A percentile compares a stretch with the other conserved stretches of the same genome.
These are phyloP conservation scores for Protaetia brevitarsis DNA, from an alignment of 1,140 invertebrate genomes.

Conservation along the genomic window DNA sequence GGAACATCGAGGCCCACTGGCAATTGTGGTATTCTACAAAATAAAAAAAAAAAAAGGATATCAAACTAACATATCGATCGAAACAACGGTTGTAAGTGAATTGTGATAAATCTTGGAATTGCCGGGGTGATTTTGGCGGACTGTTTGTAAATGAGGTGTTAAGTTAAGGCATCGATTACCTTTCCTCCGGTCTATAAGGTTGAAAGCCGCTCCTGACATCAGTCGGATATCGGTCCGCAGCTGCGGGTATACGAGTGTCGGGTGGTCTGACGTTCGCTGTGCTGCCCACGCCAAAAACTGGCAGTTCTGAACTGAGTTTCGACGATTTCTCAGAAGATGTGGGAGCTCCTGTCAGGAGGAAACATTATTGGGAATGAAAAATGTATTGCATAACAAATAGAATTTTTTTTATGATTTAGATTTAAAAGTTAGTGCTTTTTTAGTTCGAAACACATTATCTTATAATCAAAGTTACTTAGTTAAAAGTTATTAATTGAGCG, in stretches of 20 bases:
- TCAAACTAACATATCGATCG: too few species aligned
- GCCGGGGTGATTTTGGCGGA: not conserved
- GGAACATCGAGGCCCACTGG: conserved; percentile 43
- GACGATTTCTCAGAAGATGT: conserved; percentile 39
- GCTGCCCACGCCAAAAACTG: conserved; percentile 30
- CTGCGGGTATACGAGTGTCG: conserved; percentile 41
- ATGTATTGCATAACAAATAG: too few species aligned
- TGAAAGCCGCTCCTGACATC: conserved; percentile 68
- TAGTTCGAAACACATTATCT: too few species aligned
- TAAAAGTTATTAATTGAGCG: too few species aligned
- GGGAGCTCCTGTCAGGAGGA: conserved; percentile 23
- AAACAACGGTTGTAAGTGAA: too few species aligned
- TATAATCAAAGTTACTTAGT: too few species aligned
- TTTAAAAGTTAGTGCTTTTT: too few species aligned
- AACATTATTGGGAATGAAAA: not conserved
- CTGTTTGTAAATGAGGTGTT: not conserved
- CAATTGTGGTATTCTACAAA: conserved; percentile 41
- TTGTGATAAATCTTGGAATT: too few species aligned
- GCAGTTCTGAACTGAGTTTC: conserved; percentile 34
- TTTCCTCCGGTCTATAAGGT: conserved; percentile 70
- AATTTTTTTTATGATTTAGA: too few species aligned
- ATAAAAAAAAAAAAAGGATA: too few species aligned
- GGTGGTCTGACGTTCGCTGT: conserved; percentile 31
- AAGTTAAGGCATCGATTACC: conserved; percentile 47
- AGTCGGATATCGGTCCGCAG: conserved; percentile 49